A percentile compares a stretch with the other conserved stretches of the same genome.
Evolutionary conservation across 2,888 invertebrate species (phyloP).

Genomic region (Tenthredo mesomela): DNA sequence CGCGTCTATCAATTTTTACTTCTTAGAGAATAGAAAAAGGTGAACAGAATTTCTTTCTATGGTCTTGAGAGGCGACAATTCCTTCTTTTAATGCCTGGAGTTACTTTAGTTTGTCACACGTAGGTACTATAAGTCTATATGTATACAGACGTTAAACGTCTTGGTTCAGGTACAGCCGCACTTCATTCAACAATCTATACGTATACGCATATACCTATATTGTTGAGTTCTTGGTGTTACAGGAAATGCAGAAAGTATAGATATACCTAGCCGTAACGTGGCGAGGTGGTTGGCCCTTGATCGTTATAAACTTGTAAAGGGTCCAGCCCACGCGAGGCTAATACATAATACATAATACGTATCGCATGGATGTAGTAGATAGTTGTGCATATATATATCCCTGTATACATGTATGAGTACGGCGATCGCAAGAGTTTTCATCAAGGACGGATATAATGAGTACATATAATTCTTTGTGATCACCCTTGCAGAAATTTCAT

Average conservation of each 20-base stretch:
- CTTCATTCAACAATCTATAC: not conserved
- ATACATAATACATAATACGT: conserved; percentile 2
- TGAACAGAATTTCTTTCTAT: not conserved
- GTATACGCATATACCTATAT: not conserved
- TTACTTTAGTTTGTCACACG: not conserved
- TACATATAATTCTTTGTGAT: not conserved
- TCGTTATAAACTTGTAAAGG: conserved; percentile 34
- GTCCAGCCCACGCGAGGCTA: conserved; percentile 27
- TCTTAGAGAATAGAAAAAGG: not conserved
- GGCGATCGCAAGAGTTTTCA: not conserved
- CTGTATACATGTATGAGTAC: not conserved
- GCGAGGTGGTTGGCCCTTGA: conserved; percentile 44
- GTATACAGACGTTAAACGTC: not conserved
- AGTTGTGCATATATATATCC: not conserved
- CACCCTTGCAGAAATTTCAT: too few relatives aligned
- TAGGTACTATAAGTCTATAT: not conserved
- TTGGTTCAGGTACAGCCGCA: conserved; percentile 19
- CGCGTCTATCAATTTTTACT: not conserved
- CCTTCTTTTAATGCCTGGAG: not conserved
- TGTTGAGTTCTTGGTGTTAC: conserved; percentile 37
- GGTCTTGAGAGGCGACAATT: not conserved
- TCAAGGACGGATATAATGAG: not conserved
- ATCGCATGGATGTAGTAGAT: not conserved
- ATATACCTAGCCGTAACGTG: conserved; percentile 13
- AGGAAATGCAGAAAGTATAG: conserved; percentile 46